These are phyloP conservation scores for Ruditapes philippinarum DNA, from an alignment of 1,140 invertebrate species.

Conservation along the genomic window DNA sequence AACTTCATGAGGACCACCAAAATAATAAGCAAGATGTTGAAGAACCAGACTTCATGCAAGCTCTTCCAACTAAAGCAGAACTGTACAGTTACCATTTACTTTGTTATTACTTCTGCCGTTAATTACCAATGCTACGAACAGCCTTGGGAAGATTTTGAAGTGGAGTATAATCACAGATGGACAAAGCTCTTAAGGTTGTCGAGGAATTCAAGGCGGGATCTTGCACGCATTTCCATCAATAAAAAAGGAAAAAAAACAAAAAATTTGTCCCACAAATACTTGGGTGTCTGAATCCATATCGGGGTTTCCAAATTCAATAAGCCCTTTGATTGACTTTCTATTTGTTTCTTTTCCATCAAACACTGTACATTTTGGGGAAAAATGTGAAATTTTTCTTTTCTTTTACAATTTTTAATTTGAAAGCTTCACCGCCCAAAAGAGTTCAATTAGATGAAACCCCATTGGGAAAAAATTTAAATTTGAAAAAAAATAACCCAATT, in stretches of 20 bases:
- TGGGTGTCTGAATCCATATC: background rate
- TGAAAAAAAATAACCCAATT: no score
- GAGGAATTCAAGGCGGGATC: constrained; percentile 80
- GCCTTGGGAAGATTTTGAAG: constrained; percentile 88
- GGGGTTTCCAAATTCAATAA: constrained; percentile 34
- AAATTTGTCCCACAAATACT: background rate
- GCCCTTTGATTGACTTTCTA: constrained; percentile 14
- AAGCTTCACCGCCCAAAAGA: no score
- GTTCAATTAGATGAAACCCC: no score
- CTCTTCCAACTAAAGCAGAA: constrained; percentile 65
- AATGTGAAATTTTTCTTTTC: no score
- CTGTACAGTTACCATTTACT: constrained; percentile 87
- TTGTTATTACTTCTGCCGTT: constrained; percentile 86
- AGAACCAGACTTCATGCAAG: background rate
- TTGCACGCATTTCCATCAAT: background rate
- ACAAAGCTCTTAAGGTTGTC: constrained; percentile 84
- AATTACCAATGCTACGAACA: constrained; percentile 86
- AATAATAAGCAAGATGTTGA: constrained; percentile 81
- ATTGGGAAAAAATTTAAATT: no score
- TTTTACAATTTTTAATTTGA: no score
- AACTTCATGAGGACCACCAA: constrained; percentile 82
- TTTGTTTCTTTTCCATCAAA: no score
- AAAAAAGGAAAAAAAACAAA: constrained; percentile 17
- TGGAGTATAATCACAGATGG: constrained; percentile 87
- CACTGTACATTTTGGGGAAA: no score